A percentile compares a stretch with the other conserved stretches of the same genome.
Conservation (phyloP, 2,797 vertebrate genomes). For the Microctenopoma stevenorrisi region DNA sequence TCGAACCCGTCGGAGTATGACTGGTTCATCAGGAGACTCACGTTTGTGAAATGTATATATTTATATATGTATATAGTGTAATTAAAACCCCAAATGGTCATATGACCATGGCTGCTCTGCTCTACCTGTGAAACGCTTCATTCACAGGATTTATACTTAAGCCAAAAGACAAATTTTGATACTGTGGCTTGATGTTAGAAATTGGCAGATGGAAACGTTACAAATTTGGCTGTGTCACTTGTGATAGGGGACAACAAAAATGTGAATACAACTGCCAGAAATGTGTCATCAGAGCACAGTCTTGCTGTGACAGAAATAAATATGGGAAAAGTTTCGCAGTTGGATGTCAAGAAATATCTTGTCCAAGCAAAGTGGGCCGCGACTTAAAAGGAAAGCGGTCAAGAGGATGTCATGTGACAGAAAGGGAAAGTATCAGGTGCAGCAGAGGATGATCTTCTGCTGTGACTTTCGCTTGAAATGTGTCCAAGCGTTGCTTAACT, state of each 20-base stretch:
- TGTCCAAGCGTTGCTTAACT: not conserved
- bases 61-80: not conserved
- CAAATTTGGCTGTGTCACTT: slow-evolving; percentile 7
- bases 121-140: not conserved
- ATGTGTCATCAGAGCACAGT: not conserved
- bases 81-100: not conserved
- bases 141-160: not conserved
- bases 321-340: not conserved
- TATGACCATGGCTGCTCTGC: not conserved
- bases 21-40: not conserved
- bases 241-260: slow-evolving; percentile 7
- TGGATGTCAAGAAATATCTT: not conserved
- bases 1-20: not conserved
- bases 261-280: slow-evolving; percentile 5
- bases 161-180: not conserved
- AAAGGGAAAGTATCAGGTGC: slow-evolving; percentile 4
- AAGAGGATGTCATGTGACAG: not conserved
- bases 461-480: not conserved
- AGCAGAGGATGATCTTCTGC: slow-evolving; percentile 7
- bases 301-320: not conserved
- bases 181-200: not conserved
- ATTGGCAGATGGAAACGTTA: slow-evolving; percentile 4
- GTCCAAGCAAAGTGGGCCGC: not conserved
- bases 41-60: not conserved
- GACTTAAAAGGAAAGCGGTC: not conserved